phyloP scores from a whole-genome alignment of 1,140 invertebrate genomes.

The Palaemon carinicauda region DNA sequence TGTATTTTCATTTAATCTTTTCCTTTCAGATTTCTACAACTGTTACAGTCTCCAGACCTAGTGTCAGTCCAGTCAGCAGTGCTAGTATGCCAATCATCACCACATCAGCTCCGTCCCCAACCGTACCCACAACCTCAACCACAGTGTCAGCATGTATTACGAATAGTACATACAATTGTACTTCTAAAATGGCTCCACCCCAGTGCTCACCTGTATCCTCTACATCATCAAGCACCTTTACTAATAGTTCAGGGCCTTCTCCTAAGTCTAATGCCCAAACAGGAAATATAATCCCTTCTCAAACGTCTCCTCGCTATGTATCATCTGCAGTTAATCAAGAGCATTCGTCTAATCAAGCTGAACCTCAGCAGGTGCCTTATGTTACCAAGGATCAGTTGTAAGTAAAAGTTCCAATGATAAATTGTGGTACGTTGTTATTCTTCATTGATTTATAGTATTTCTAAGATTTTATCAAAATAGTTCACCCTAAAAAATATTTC shows the following conservation, averaged over 20 bases:
- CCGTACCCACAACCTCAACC: slow-evolving; percentile 39
- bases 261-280: slow-evolving; percentile 17
- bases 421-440: background rate
- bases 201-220: slow-evolving; percentile 32
- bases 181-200: slow-evolving; percentile 25
- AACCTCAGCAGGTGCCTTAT: background rate
- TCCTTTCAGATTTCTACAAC: background rate
- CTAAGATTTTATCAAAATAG: background rate
- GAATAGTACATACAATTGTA: background rate
- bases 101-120: slow-evolving; percentile 38
- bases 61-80: background rate
- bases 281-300: slow-evolving; percentile 23
- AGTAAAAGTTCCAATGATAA: background rate
- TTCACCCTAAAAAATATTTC: background rate
- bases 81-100: slow-evolving; percentile 47
- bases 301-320: slow-evolving; percentile 19
- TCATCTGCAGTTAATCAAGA: slow-evolving; percentile 11
- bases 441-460: background rate
- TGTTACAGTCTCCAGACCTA: background rate
- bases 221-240: background rate
- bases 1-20: too few species aligned
- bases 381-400: slow-evolving; percentile 47
- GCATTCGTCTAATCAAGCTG: slow-evolving; percentile 15
- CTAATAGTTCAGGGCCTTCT: slow-evolving; percentile 22
- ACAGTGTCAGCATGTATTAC: slow-evolving; percentile 4